Percentiles rank a stretch among this genome's conserved stretches.
phyloP scores from a whole-genome alignment of 2,113 vertebrate genomes.

The Tetrax tetrax region DNA sequence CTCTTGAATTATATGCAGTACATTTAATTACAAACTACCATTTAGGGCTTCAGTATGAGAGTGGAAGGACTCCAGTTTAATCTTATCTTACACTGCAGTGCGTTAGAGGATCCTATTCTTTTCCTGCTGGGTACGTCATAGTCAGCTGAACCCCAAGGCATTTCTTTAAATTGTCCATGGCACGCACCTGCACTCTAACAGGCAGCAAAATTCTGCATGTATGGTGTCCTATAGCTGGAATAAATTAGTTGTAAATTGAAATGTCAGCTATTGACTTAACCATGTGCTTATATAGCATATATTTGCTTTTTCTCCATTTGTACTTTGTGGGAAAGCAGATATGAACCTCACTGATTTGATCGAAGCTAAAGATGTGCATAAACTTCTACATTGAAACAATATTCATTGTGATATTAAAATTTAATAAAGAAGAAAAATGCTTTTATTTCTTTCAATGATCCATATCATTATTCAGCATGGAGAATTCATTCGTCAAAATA shows the following conservation, averaged over 20 bases:
- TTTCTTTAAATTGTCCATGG: not conserved
- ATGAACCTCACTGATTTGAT: not conserved
- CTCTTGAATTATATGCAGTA: not conserved
- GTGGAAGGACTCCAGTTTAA: not conserved
- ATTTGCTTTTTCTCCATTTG: not conserved
- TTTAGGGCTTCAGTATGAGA: not conserved
- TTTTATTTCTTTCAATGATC: not conserved
- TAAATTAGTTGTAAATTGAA: not conserved
- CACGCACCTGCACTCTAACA: not conserved
- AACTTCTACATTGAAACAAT: not conserved
- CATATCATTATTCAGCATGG: not conserved
- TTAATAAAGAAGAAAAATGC: not conserved
- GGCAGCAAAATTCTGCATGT: not conserved
- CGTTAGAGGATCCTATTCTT: fast-evolving
- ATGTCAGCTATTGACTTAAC: not conserved
- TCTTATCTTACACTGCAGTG: not conserved
- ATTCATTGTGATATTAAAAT: not conserved
- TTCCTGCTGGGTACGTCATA: not conserved
- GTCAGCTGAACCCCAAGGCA: not conserved
- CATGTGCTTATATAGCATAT: not conserved
- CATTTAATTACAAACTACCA: not conserved
- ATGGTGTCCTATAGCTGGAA: not conserved
- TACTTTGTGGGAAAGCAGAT: not conserved
- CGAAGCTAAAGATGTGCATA: not conserved
- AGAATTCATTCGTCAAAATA: not conserved